Evolutionary conservation across 2,797 vertebrate genomes (phyloP), one percentile per base, ranked within the genome.

Genomic region (Parauchenoglanis punctatus): DNA sequence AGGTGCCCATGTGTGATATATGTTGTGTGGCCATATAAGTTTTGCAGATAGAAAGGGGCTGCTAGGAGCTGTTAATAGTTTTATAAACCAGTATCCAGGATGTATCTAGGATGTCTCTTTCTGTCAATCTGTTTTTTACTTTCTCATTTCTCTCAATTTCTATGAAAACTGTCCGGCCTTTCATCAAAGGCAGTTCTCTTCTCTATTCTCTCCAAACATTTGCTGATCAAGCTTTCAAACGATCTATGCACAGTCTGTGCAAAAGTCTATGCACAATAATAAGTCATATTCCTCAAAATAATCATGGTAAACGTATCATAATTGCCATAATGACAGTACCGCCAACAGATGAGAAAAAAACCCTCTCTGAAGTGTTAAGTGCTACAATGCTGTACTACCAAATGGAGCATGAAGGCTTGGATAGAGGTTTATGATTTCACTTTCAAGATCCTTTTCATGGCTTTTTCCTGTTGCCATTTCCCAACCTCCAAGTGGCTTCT

Each of bases 321-420:
- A 52, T 83, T 4, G 25, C 75, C 58, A 75, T 86, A 68, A 87
- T 81, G 70, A 78, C 86, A 46, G 76, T 20, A 13, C 13, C 25
- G 72, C 70, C 73, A 61, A 85, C 86, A 63, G 68, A 73, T 67
- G 78, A 86, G 59, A 61, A 61, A 61, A 93, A 92, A 88, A 82
- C 63, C 87, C 89, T 90, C 56, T 87, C 92, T 90, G 91, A 92
- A 93, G 92, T 92, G 90, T 91, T 94, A 95, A 96, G 95, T 96
- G 95, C 94, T 93, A 81, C 73, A 84, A 90, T 96, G 95, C 95
- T 96, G 92, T 94, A 93, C 95, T 96, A 94, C 95, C 94, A 96
- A 96, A 96, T 94, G 94, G 94, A 94, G 92, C 93, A 89, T 93
- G 89, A 91, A 95, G 92, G 93, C 91, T 94, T 94, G 94, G 94